Percentiles rank a stretch among this genome's conserved stretches.
Conservation (phyloP, 2,113 vertebrate genomes). For the Cyanoderma ruficeps region DNA sequence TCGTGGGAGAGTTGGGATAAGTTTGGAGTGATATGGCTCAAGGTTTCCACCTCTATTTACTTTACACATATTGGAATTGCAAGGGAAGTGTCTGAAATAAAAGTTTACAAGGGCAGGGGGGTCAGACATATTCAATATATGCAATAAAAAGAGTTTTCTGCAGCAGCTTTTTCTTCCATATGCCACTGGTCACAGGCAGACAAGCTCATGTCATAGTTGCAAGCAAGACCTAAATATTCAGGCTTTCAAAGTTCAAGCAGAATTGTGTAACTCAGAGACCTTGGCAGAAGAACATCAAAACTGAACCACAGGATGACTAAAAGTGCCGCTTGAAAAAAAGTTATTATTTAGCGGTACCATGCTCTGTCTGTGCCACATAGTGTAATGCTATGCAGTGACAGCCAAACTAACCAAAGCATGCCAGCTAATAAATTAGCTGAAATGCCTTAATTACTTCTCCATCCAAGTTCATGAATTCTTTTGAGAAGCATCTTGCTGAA, state of each 20-base stretch:
- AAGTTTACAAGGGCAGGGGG: neutral
- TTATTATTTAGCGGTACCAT: neutral
- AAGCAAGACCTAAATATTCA: neutral
- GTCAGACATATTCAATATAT: neutral
- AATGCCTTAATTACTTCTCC: neutral
- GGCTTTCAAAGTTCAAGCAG: neutral
- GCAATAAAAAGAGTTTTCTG: neutral
- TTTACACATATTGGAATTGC: neutral
- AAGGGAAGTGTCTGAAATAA: neutral
- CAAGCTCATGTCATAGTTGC: neutral
- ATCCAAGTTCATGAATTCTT: neutral
- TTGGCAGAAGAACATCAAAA: neutral
- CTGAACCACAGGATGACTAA: neutral
- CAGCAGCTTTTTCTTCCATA: neutral
- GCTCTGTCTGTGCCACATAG: neutral
- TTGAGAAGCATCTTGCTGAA: neutral
- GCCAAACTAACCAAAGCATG: neutral
- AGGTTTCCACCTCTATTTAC: neutral
- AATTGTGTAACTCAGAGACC: neutral
- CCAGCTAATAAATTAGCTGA: neutral
- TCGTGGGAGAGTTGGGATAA: neutral
- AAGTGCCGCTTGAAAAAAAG: neutral
- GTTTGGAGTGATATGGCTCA: neutral
- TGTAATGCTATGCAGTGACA: neutral
- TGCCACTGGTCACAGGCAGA: fast-evolving